phyloP scores from a whole-genome alignment of 2,888 invertebrate species.

The Lepidocyrtinus sp. region DNA sequence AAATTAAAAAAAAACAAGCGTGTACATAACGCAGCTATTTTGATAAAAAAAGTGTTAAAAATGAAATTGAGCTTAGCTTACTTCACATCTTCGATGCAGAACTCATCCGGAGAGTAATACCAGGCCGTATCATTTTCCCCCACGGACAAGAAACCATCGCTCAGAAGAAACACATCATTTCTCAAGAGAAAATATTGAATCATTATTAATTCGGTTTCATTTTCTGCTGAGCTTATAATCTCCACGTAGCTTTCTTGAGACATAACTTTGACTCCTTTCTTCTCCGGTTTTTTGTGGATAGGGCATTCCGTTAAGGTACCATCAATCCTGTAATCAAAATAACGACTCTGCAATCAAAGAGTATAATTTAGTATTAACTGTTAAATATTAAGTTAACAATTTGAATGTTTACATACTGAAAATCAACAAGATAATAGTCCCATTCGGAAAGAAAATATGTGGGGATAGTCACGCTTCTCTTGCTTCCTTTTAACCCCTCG shows the following conservation, averaged over 20 bases:
- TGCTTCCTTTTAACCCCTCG: background rate
- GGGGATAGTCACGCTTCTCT: background rate
- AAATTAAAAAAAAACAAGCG: background rate
- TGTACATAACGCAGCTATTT: background rate
- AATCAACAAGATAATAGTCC: background rate
- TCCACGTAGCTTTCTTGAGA: background rate
- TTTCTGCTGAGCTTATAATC: background rate
- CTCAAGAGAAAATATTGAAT: background rate
- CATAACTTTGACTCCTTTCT: background rate
- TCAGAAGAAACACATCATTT: background rate
- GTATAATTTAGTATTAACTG: background rate
- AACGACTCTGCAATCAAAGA: background rate
- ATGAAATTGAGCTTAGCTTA: background rate
- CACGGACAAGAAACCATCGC: slow-evolving; percentile 29
- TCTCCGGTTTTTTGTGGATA: background rate
- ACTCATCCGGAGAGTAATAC: slow-evolving; percentile 31
- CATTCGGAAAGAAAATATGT: background rate
- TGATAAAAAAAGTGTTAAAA: background rate
- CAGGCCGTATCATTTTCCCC: background rate
- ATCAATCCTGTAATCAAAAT: background rate
- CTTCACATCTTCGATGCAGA: slow-evolving; percentile 18
- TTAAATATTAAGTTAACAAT: background rate
- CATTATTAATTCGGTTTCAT: background rate
- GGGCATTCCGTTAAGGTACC: background rate
- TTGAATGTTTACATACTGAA: background rate